A percentile compares a stretch with the other conserved stretches of the same genome.
Conservation (phyloP, 2,113 vertebrate genomes). For the Saccopteryx leptura region DNA sequence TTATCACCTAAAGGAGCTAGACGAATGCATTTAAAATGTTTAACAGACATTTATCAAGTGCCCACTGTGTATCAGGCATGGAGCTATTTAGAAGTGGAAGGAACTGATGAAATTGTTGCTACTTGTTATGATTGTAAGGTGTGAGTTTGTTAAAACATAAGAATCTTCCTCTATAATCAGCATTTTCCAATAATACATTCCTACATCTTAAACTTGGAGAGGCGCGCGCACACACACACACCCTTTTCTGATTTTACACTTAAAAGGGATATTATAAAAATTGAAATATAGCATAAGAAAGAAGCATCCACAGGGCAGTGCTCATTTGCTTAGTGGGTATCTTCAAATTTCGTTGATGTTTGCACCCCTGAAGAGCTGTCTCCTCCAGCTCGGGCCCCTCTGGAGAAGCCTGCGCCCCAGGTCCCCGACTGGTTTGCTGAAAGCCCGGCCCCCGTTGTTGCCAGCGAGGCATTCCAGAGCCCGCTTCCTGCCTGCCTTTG, state of each 20-base stretch:
- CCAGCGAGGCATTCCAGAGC: constrained; percentile 70
- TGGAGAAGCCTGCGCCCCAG: not conserved
- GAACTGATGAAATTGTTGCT: constrained; percentile 3
- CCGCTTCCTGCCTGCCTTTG: constrained; percentile 77
- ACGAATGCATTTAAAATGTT: constrained; percentile 32
- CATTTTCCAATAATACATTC: constrained; percentile 69
- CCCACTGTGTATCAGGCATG: not conserved
- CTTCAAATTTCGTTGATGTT: constrained; percentile 35
- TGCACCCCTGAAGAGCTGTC: constrained; percentile 43
- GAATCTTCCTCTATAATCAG: constrained; percentile 68
- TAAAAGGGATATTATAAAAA: constrained; percentile 55
- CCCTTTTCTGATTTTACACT: constrained; percentile 63
- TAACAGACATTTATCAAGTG: constrained; percentile 27
- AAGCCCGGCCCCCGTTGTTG: constrained; percentile 55
- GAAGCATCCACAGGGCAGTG: not conserved
- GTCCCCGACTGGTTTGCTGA: constrained; percentile 59
- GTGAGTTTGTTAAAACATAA: constrained; percentile 65
- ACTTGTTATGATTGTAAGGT: not conserved
- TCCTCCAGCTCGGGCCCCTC: not conserved
- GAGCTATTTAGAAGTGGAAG: constrained; percentile 51
- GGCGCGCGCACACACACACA: not conserved
- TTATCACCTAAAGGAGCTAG: constrained; percentile 38
- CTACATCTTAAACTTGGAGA: constrained; percentile 49
- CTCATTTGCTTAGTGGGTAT: constrained; percentile 54
- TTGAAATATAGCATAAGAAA: not conserved